Base-by-base conservation (phyloP, 1,140 invertebrate species). In the Orchestia grillus region DNA sequence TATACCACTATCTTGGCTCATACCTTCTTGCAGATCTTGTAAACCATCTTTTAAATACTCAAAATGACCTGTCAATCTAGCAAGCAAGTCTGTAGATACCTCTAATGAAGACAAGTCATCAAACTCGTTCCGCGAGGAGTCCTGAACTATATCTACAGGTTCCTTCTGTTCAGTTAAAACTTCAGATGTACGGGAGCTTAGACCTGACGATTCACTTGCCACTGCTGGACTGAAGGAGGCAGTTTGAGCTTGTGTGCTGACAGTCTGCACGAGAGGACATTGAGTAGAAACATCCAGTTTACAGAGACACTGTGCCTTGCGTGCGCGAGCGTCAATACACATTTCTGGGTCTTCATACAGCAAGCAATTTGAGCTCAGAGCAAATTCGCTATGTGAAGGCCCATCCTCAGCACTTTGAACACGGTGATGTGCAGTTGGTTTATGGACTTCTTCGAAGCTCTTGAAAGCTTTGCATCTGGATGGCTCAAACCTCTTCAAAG, bases 271-370 rank as follows among this genome's bases (percentile, higher is more conserved):
- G 40, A 44, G 44, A n/a, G 92, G 44, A 47, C 92, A 94, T n/a
- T 94, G 92, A 47, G 92, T 94, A 15, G 92, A 45, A 42, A 94
- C 92, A 94, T 94, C 92, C 28, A 77, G 62, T 77, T 77, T 77
- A 77, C 62, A 23, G 62, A 77, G 62, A 77, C 36, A 77, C 11
- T 77, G 11, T 77, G 62, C 36, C 62, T 77, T 77, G 36, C 62
- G 11, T 77, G 62, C 47, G 36, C 62, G 11, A 19, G 62, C 47
- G 47, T 53, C 47, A 53, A 19, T 19, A 77, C 62, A 77, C 62
- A 77, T 77, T 77, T 77, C 62, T 3, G 62, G 62, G 36, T 36
- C 36, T 77, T 77, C 62, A 77, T 36, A 77, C 62, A 77, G 11
- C 36, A 28, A 77, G 36, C 62, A 19, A 3, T 36, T 77, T 28